A percentile compares a stretch with the other conserved stretches of the same genome.
These are phyloP conservation scores for Anoplolepis gracilipes DNA, from an alignment of 1,140 invertebrate genomes.

Conservation along the genomic window DNA sequence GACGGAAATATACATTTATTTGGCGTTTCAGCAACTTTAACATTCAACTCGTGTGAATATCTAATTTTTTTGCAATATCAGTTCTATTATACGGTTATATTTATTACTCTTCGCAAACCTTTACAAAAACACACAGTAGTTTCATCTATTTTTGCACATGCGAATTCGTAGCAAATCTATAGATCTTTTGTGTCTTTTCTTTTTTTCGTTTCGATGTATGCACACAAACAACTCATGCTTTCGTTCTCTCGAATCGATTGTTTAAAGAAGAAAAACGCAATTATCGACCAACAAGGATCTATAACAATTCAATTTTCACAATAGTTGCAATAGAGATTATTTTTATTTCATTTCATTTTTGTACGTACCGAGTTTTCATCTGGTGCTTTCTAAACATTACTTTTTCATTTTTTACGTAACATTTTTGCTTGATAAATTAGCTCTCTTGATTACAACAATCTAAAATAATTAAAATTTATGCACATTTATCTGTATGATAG, in stretches of 20 bases:
- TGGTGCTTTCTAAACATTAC: neutral
- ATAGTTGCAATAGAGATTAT: neutral
- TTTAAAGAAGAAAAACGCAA: conserved; percentile 14
- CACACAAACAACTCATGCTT: conserved; percentile 19
- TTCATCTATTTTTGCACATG: conserved; percentile 30
- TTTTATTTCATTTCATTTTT: conserved; percentile 5
- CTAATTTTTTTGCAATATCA: neutral
- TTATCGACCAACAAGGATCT: conserved; percentile 1
- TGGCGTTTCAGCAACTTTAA: conserved; percentile 14
- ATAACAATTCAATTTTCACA: conserved; percentile 27
- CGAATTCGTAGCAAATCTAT: conserved; percentile 26
- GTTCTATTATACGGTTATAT: neutral
- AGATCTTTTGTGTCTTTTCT: neutral
- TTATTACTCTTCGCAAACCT: neutral
- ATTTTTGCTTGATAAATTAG: neutral
- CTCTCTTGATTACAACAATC: neutral
- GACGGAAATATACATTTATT: conserved; percentile 23
- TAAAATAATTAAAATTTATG: neutral
- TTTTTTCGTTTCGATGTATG: conserved; percentile 1
- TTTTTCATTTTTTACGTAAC: neutral
- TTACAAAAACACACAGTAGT: conserved; percentile 28
- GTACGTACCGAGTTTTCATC: neutral
- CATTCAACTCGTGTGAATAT: conserved; percentile 18
- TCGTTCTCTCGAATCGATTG: conserved; percentile 30
- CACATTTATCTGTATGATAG: neutral